Conservation (phyloP, 2,797 vertebrate genomes). For the Columba guinea region DNA sequence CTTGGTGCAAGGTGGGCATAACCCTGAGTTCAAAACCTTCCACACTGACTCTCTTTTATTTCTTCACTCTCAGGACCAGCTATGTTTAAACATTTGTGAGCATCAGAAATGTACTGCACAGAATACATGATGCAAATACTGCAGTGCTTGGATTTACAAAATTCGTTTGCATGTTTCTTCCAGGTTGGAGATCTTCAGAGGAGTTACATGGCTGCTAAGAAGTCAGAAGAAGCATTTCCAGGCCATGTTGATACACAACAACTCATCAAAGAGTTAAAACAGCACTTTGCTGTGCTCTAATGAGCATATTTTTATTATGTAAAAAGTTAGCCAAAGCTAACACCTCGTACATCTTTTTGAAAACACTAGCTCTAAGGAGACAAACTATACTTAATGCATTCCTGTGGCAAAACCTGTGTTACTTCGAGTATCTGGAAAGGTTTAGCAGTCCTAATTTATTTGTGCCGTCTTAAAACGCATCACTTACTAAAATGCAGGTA, state of each 20-base stretch:
- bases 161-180: slow-evolving; percentile 13
- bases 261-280: slow-evolving; percentile 88
- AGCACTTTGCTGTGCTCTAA: slow-evolving; percentile 91
- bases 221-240: slow-evolving; percentile 90
- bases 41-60: not conserved
- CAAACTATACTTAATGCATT: not conserved
- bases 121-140: not conserved
- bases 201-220: slow-evolving; percentile 90
- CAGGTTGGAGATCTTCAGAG: slow-evolving; percentile 96
- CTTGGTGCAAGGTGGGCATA: not conserved
- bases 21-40: not conserved
- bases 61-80: not conserved
- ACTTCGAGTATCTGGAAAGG: not conserved
- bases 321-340: not conserved
- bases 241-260: slow-evolving; percentile 93
- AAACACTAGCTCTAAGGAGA: not conserved
- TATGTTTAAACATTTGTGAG: not conserved
- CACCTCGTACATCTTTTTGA: not conserved
- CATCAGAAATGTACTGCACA: not conserved
- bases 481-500: not conserved
- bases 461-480: not conserved
- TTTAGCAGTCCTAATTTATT: not conserved
- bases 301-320: not conserved
- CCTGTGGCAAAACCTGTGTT: not conserved
- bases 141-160: not conserved